Evolutionary conservation across 2,888 invertebrate species (phyloP).

Genomic region (Lissonota sp.): DNA sequence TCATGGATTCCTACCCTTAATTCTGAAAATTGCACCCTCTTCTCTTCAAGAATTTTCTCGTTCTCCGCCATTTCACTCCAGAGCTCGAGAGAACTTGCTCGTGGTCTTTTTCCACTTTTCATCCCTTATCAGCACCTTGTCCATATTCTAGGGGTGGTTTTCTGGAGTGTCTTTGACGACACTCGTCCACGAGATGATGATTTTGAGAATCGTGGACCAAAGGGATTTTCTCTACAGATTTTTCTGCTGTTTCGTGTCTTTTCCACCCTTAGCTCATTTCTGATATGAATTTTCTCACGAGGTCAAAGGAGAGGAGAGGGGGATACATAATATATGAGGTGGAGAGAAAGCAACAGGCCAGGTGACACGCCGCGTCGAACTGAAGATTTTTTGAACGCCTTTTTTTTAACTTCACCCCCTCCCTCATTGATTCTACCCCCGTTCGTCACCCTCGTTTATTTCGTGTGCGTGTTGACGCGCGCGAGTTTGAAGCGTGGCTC

Average conservation of each 20-base stretch:
- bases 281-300: slow-evolving; percentile 53
- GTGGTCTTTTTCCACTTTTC: background rate
- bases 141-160: background rate
- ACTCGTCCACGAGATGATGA: background rate
- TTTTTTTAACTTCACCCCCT: slow-evolving; percentile 43
- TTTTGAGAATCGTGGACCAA: background rate
- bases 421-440: slow-evolving; percentile 37
- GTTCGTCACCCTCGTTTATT: slow-evolving; percentile 54
- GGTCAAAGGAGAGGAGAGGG: slow-evolving; percentile 4
- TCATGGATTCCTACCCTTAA: no score
- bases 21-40: background rate
- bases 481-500: slow-evolving; percentile 32
- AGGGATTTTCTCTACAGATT: background rate
- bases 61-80: no score
- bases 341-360: slow-evolving; percentile 34
- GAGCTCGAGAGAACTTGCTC: no score
- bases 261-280: background rate
- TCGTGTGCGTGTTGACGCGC: background rate
- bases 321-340: background rate
- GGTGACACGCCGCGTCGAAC: slow-evolving; percentile 50
- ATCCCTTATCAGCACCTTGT: background rate
- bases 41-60: background rate
- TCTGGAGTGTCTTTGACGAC: no score
- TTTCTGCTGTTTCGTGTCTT: background rate
- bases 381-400: slow-evolving; percentile 43